These are phyloP conservation scores for Chelmon rostratus DNA, from an alignment of 2,797 vertebrate genomes.

Conservation along the genomic window DNA sequence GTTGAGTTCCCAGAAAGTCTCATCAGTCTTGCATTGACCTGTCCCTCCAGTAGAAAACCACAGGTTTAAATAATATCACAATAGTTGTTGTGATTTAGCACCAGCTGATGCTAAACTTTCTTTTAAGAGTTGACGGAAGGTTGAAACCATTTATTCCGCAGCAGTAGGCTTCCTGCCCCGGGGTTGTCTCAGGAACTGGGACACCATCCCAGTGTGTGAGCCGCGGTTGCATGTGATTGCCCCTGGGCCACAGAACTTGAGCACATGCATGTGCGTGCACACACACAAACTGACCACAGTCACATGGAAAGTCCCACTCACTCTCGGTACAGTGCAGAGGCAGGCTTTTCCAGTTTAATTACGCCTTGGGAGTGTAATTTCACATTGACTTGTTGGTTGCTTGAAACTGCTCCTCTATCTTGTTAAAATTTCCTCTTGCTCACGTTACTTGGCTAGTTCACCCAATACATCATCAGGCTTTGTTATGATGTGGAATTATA, in stretches of 20 bases:
- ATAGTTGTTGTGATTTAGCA: constrained; percentile 8
- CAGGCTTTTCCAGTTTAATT: constrained; percentile 74
- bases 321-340: constrained; percentile 24
- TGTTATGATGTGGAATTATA: constrained; percentile 49
- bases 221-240: constrained; percentile 57
- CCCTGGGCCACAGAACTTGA: constrained; percentile 53
- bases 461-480: constrained; percentile 35
- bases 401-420: constrained; percentile 60
- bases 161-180: constrained; percentile 48
- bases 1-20: background rate
- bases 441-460: constrained; percentile 32
- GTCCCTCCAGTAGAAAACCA: constrained; percentile 7
- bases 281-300: constrained; percentile 56
- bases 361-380: constrained; percentile 67
- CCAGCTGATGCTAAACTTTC: constrained; percentile 36
- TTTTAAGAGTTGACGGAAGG: constrained; percentile 37
- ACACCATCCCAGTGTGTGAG: constrained; percentile 63
- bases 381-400: constrained; percentile 64
- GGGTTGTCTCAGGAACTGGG: constrained; percentile 68
- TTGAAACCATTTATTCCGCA: constrained; percentile 50
- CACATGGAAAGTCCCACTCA: constrained; percentile 74
- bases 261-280: constrained; percentile 43
- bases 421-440: constrained; percentile 63
- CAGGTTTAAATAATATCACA: constrained; percentile 23
- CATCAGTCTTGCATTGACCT: constrained; percentile 16